These are phyloP conservation scores for Syndactyla subalaris DNA, from an alignment of 2,797 vertebrate genomes.

Conservation along the genomic window DNA sequence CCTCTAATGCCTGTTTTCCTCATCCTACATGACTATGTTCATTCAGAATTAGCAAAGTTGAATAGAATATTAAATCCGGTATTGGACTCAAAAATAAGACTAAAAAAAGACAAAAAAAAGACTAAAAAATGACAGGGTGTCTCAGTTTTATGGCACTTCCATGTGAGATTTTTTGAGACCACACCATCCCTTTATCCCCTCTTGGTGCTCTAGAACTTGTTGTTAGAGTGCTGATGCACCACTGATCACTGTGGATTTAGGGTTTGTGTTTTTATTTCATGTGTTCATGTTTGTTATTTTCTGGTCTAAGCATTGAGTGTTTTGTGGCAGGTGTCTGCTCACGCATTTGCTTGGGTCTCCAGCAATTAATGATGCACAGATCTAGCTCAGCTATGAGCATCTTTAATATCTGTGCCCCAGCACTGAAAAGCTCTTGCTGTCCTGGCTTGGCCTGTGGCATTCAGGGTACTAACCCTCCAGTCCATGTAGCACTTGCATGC, in stretches of 20 bases:
- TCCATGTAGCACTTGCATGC: not conserved
- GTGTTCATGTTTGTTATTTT: not conserved
- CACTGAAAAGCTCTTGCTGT: not conserved
- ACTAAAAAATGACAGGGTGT: not conserved
- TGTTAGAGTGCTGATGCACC: not conserved
- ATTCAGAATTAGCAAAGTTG: not conserved
- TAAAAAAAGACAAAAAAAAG: not conserved
- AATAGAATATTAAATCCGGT: not conserved
- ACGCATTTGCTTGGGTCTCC: not conserved
- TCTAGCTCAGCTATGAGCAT: not conserved
- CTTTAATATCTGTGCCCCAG: not conserved
- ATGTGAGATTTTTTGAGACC: not conserved
- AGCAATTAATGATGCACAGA: not conserved
- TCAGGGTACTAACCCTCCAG: not conserved
- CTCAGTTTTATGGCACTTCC: not conserved
- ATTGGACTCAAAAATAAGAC: not conserved
- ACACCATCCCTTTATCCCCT: too few species aligned
- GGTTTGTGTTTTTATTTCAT: not conserved
- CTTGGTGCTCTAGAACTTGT: not conserved
- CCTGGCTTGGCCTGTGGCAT: not conserved
- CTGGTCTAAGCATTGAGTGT: not conserved
- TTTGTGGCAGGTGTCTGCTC: not conserved
- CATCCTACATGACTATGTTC: not conserved
- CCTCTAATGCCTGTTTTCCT: not conserved
- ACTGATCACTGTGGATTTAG: not conserved